phyloP scores from a whole-genome alignment of 2,113 vertebrate species.

The Pandion haliaetus region DNA sequence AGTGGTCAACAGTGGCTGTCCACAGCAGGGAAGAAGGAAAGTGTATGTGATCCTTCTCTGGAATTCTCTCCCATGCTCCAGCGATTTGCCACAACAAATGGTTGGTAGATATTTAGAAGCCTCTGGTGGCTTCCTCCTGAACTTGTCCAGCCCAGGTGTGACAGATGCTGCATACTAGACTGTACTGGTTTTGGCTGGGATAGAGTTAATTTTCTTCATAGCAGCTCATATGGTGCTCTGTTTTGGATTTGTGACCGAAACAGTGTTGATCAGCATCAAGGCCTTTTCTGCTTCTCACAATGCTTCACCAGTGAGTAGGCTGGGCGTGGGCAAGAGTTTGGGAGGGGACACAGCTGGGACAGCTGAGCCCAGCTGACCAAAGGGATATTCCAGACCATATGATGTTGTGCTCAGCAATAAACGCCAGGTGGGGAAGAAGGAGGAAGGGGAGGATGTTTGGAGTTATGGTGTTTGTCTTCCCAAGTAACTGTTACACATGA shows the following conservation, averaged over 20 bases:
- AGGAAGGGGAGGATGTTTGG: background rate
- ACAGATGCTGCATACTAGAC: background rate
- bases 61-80: background rate
- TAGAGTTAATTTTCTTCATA: background rate
- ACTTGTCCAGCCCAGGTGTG: background rate
- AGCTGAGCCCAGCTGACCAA: background rate
- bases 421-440: background rate
- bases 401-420: background rate
- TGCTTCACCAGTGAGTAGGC: background rate
- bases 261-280: background rate
- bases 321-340: background rate
- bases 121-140: background rate
- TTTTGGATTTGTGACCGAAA: background rate
- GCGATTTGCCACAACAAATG: background rate
- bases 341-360: background rate
- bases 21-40: background rate
- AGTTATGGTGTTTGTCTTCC: background rate
- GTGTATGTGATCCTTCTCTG: background rate
- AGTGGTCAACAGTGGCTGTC: background rate
- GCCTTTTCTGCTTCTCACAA: background rate
- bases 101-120: background rate
- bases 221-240: background rate
- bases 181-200: background rate
- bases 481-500: background rate
- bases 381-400: background rate